Conservation (phyloP, 1,140 invertebrate species). For the Charaxes varanes region DNA sequence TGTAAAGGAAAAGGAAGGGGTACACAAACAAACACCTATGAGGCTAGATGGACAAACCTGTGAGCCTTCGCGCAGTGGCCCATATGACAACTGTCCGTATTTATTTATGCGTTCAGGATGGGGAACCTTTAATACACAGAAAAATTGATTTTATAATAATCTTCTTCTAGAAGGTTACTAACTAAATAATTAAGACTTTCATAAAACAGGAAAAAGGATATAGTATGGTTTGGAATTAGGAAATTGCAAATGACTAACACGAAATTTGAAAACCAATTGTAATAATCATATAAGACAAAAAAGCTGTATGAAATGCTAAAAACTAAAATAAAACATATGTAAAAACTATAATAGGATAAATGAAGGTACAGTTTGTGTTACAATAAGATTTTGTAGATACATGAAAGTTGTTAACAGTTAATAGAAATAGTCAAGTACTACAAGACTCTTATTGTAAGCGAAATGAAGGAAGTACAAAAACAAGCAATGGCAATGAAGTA, state of each 20-base stretch:
- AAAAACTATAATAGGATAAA: slow-evolving; percentile 17
- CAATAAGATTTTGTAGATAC: slow-evolving; percentile 33
- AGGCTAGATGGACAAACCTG: slow-evolving; percentile 72
- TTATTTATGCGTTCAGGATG: slow-evolving; percentile 74
- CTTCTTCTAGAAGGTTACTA: slow-evolving; percentile 27
- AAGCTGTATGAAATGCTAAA: slow-evolving; percentile 20
- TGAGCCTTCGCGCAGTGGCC: slow-evolving; percentile 71
- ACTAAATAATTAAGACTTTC: slow-evolving; percentile 47
- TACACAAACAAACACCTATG: slow-evolving; percentile 73
- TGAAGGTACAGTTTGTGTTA: slow-evolving; percentile 21
- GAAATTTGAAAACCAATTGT: slow-evolving; percentile 21
- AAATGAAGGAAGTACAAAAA: slow-evolving; percentile 29
- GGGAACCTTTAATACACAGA: slow-evolving; percentile 74
- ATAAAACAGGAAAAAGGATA: slow-evolving; percentile 40
- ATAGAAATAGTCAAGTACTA: too few relatives aligned
- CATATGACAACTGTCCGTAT: slow-evolving; percentile 73
- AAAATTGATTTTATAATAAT: slow-evolving; percentile 62
- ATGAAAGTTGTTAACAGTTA: too few relatives aligned
- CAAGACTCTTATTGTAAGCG: slow-evolving; percentile 48
- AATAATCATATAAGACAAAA: slow-evolving; percentile 17
- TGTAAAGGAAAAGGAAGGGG: slow-evolving; percentile 54
- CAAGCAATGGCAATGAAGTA: slow-evolving; percentile 42
- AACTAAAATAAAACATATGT: slow-evolving; percentile 14
- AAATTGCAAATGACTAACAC: slow-evolving; percentile 27
- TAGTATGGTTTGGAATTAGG: slow-evolving; percentile 30